phyloP scores from a whole-genome alignment of 2,797 vertebrate genomes.

The Halcyon leucocephala region DNA sequence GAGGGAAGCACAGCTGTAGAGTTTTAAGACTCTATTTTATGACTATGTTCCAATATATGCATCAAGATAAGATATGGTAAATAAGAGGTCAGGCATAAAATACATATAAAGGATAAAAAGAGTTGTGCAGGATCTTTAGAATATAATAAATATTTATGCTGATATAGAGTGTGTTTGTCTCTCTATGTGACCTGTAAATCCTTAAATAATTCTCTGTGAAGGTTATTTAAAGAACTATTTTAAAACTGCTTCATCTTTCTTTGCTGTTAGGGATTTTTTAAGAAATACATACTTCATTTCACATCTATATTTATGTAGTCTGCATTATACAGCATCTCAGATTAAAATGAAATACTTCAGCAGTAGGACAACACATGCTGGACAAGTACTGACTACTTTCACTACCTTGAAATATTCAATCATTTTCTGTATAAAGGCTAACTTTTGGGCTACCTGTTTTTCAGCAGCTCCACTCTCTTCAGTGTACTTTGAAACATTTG shows the following conservation, averaged over 20 bases:
- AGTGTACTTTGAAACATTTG: not conserved
- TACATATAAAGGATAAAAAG: not conserved
- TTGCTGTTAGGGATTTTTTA: not conserved
- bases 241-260: not conserved
- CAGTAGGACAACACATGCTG: not conserved
- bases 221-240: not conserved
- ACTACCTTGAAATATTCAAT: not conserved
- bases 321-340: not conserved
- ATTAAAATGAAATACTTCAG: not conserved
- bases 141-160: not conserved
- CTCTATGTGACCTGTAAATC: not conserved
- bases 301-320: not conserved
- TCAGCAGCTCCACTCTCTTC: not conserved
- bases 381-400: not conserved
- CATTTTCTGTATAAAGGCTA: not conserved
- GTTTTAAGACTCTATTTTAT: not conserved
- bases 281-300: not conserved
- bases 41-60: not conserved
- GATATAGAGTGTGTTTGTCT: not conserved
- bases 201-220: slow-evolving; percentile 6
- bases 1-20: not conserved
- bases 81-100: not conserved
- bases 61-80: not conserved
- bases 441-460: not conserved
- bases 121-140: not conserved